These are phyloP conservation scores for Philaethria dido DNA, from an alignment of 2,888 invertebrate species.

Conservation along the genomic window DNA sequence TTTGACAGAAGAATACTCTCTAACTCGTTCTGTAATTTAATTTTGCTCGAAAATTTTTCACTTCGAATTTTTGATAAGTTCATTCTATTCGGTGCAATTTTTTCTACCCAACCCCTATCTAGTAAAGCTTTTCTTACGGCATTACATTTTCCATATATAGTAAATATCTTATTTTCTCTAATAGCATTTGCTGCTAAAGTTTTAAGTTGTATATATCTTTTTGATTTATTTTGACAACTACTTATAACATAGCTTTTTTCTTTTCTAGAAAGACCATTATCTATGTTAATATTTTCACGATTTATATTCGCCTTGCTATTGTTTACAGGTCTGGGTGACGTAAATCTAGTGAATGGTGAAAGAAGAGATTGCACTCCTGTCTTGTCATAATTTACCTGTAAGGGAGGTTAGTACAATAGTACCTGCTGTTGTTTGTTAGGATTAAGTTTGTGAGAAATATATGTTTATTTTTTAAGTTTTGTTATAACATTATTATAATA, in stretches of 20 bases:
- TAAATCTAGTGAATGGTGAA: slow-evolving; percentile 54
- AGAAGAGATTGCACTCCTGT: slow-evolving; percentile 51
- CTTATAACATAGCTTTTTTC: slow-evolving; percentile 68
- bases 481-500: no score
- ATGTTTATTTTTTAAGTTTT: no score
- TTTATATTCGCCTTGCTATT: slow-evolving; percentile 34
- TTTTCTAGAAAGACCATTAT: slow-evolving; percentile 52
- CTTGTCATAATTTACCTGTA: slow-evolving; percentile 52
- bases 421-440: no score
- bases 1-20: slow-evolving; percentile 72
- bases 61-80: slow-evolving; percentile 66
- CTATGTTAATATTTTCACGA: slow-evolving; percentile 21
- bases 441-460: no score
- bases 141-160: slow-evolving; percentile 78
- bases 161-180: slow-evolving; percentile 79
- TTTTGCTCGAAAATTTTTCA: slow-evolving; percentile 53
- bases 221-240: slow-evolving; percentile 61
- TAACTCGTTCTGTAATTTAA: slow-evolving; percentile 60
- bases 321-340: slow-evolving; percentile 42
- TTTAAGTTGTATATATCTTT: slow-evolving; percentile 66
- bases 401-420: slow-evolving; percentile 27
- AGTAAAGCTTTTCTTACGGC: slow-evolving; percentile 84
- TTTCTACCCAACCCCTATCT: slow-evolving; percentile 89
- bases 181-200: slow-evolving; percentile 76
- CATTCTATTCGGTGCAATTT: slow-evolving; percentile 75